Conservation (phyloP, 1,140 invertebrate species). For the Brachionus rotundiformis region DNA sequence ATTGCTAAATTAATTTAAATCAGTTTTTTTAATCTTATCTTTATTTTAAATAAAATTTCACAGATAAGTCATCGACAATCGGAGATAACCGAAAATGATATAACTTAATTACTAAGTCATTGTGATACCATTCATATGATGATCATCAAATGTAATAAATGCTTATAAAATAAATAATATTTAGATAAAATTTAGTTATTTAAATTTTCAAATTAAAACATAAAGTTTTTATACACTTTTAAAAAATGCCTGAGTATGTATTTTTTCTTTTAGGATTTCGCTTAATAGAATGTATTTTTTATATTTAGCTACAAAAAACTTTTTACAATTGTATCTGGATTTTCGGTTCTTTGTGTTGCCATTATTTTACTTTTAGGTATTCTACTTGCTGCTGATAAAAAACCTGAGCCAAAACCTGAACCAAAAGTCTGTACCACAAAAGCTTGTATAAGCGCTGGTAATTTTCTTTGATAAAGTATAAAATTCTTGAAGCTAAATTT, state of each 20-base stretch:
- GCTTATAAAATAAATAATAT: constrained; percentile 9
- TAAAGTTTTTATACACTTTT: background rate
- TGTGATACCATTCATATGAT: constrained; percentile 7
- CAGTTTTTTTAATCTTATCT: background rate
- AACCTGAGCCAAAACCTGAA: background rate
- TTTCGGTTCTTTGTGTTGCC: constrained; percentile 7
- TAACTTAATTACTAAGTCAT: constrained; percentile 4
- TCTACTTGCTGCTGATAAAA: constrained; percentile 24
- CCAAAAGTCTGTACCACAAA: background rate
- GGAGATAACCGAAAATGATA: background rate
- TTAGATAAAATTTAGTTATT: constrained; percentile 15
- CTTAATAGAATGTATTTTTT: too few species aligned
- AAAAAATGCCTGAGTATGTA: constrained; percentile 18
- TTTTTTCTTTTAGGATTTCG: background rate
- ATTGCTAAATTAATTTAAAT: background rate
- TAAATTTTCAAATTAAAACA: constrained; percentile 6
- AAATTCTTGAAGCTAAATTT: too few species aligned
- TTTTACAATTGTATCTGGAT: background rate
- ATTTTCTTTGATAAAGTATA: background rate
- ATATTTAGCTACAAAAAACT: constrained; percentile 12
- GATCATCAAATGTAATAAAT: constrained; percentile 12
- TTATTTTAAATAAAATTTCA: background rate
- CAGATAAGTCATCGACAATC: background rate
- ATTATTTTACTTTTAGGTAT: constrained; percentile 14
- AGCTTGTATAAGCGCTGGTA: constrained; percentile 40